Conservation (phyloP, 1,140 invertebrate genomes). For the Sitobion miscanthi region DNA sequence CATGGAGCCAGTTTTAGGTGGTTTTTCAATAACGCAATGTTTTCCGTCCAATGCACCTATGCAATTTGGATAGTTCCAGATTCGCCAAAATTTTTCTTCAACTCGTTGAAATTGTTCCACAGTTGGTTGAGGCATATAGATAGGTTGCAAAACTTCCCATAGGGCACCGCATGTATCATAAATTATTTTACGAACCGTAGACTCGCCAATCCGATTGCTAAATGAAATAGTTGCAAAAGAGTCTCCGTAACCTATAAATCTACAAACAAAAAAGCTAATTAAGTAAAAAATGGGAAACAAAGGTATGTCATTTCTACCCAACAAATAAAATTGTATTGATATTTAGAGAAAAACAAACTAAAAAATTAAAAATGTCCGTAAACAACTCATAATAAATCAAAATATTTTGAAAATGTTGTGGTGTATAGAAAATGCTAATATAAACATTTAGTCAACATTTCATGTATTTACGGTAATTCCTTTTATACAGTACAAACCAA, state of each 20-base stretch:
- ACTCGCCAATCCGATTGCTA: conserved; percentile 58
- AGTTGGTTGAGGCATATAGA: conserved; percentile 58
- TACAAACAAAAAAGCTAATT: no score
- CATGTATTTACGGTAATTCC: no score
- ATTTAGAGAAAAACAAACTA: no score
- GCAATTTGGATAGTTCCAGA: conserved; percentile 64
- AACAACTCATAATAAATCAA: no score
- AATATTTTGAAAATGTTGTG: no score
- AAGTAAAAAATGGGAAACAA: no score
- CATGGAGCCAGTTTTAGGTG: conserved; percentile 61
- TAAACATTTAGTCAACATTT: no score
- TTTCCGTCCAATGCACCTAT: conserved; percentile 62
- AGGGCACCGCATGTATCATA: conserved; percentile 55
- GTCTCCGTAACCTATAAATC: conserved; percentile 39
- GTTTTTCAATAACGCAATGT: conserved; percentile 54
- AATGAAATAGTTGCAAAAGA: conserved; percentile 57
- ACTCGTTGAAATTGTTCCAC: conserved; percentile 60
- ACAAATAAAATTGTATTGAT: no score
- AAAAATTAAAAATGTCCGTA: no score
- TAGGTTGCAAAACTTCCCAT: conserved; percentile 59
- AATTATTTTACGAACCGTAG: conserved; percentile 59
- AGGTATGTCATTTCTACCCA: no score
- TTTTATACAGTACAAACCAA: no score
- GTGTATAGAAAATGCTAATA: no score
- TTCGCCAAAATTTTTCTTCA: conserved; percentile 59